These are phyloP conservation scores for Apis dorsata DNA, from an alignment of 1,140 invertebrate species.

Conservation along the genomic window DNA sequence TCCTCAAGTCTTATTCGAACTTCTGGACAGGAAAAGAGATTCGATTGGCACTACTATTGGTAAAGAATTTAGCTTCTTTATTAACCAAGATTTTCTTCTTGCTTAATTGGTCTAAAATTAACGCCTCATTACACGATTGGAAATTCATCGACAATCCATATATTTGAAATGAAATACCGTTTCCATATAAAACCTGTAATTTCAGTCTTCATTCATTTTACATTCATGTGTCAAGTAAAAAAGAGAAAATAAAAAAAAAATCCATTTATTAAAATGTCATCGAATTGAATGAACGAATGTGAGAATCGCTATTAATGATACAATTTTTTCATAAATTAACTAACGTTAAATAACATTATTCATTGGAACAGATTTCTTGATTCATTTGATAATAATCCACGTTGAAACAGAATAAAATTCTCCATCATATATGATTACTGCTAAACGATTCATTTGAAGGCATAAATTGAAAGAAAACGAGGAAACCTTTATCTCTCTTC, in stretches of 20 bases:
- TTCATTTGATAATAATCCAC: constrained; percentile 9
- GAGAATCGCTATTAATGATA: background rate
- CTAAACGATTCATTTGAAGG: background rate
- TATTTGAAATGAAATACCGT: background rate
- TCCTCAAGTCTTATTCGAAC: constrained; percentile 10
- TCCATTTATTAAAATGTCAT: background rate
- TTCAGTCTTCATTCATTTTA: background rate
- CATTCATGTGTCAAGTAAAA: background rate
- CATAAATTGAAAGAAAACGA: background rate
- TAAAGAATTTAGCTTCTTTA: constrained; percentile 21
- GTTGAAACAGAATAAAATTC: constrained; percentile 11
- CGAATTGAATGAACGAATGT: background rate
- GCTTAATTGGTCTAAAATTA: background rate
- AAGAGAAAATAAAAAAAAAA: background rate
- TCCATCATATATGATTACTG: background rate
- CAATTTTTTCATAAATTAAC: background rate
- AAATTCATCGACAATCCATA: background rate
- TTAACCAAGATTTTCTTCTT: background rate
- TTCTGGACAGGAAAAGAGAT: constrained; percentile 25
- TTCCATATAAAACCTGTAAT: background rate
- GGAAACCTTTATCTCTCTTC: background rate
- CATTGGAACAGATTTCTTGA: background rate
- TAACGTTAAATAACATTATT: no score
- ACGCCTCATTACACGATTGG: background rate
- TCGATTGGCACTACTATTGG: background rate